Base-by-base conservation (phyloP, 2,797 vertebrate genomes). In the Hypotaenidia okinawae region DNA sequence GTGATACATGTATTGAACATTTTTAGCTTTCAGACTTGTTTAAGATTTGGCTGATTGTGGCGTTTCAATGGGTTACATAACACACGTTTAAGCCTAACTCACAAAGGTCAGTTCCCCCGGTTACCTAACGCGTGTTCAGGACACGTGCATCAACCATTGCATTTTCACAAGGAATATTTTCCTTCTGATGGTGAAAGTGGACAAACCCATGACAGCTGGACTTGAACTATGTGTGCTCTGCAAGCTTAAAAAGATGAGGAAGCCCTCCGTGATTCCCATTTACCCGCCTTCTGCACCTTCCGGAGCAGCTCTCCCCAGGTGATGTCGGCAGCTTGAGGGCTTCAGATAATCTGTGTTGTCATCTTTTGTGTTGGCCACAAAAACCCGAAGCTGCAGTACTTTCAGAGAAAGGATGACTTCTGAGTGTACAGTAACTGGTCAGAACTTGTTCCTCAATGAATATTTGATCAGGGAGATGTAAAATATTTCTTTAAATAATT, bases 391-490 rank as follows among this genome's bases (percentile, higher is more conserved):
- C 84, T 87, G 68, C 41, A 12, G 49, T 67, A 62, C 28, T 47
- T 93, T 77, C 68, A 82, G 91, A 82, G 61, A 82, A 93, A 39
- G 73, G 61, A 69, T 89, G 88, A 74, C 61, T 72, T 90, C 63
- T 1, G 7, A 77, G 41, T 94, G 91, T 95, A 89, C 83, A 93
- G 81, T 79, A 84, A 76, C 70, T 43, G 70, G 70, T 87, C 88
- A 85, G 62, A 94, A 94, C 45, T 55, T 95, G 61, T 84, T 94
- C 72, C 67, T 93, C 73, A 89, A 66, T 39, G 68, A 72, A 24
- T 94, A 77, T 92, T 95, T 87, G 84, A 93, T 89, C 68, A 84
- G 93, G 43, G 85, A 96, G 91, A 39, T 97, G 94, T 97, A 96
- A 95, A 94, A 95, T 96, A 96, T 59, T 96, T 95, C 77, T 95